These are phyloP conservation scores for Syngnathus rostellatus DNA, from an alignment of 2,797 vertebrate genomes.

Conservation along the genomic window DNA sequence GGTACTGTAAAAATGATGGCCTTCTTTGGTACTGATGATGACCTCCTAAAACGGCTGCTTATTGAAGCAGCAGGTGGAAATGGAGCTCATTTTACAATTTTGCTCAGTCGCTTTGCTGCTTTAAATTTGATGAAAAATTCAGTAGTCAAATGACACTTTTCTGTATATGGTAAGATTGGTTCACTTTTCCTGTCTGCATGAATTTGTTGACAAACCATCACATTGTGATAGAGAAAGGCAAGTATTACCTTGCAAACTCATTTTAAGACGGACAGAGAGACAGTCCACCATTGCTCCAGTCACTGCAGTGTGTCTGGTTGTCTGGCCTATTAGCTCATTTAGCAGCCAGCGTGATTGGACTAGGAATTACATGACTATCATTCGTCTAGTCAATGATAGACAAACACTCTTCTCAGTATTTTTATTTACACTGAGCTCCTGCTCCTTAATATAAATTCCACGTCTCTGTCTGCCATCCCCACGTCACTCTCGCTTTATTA, in stretches of 20 bases:
- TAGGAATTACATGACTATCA: conserved; percentile 51
- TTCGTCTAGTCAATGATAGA: conserved; percentile 34
- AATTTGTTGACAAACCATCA: no score
- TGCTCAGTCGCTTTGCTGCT: neutral
- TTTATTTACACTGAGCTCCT: conserved; percentile 23
- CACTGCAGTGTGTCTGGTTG: conserved; percentile 51
- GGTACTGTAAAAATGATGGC: conserved; percentile 20
- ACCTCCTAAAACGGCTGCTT: conserved; percentile 27
- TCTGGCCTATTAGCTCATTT: conserved; percentile 66
- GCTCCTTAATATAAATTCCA: conserved; percentile 10
- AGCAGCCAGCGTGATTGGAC: conserved; percentile 59
- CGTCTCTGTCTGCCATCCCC: conserved; percentile 4
- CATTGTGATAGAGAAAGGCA: no score
- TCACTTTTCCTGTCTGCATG: no score
- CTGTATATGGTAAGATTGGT: no score
- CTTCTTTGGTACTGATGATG: conserved; percentile 17
- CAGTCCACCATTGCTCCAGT: conserved; percentile 24
- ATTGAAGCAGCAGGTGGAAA: conserved; percentile 18
- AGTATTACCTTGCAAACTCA: no score
- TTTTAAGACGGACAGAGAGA: neutral
- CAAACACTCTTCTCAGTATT: conserved; percentile 39
- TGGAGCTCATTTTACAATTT: neutral
- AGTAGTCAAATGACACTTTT: no score
- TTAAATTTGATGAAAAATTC: no score
- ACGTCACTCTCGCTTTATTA: conserved; percentile 7